A percentile compares a stretch with the other conserved stretches of the same genome.
Evolutionary conservation across 2,113 vertebrate genomes (phyloP).

Genomic region (Apus apus): DNA sequence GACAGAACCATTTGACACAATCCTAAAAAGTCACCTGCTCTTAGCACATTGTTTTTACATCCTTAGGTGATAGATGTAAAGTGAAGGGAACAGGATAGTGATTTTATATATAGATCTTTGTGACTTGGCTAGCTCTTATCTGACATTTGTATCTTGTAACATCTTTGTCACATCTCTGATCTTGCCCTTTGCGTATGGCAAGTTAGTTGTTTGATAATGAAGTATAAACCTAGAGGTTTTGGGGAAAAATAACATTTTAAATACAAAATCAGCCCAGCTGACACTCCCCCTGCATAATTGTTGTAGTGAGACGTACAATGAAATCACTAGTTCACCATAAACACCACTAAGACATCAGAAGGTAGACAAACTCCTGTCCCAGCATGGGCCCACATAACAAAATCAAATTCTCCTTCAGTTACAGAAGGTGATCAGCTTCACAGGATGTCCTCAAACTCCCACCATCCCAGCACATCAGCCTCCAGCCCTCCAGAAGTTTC

Average conservation of each 20-base stretch:
- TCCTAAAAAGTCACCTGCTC: neutral
- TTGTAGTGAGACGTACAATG: neutral
- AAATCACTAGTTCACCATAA: neutral
- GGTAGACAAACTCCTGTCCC: neutral
- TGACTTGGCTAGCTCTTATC: neutral
- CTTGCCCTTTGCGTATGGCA: neutral
- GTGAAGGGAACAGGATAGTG: neutral
- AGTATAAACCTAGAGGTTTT: neutral
- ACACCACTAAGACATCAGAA: neutral
- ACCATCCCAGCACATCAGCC: neutral
- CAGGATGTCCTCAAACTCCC: neutral
- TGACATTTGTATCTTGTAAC: neutral
- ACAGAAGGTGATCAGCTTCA: neutral
- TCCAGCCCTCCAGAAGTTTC: neutral
- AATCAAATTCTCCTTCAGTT: neutral
- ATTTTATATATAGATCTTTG: neutral
- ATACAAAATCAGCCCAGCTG: neutral
- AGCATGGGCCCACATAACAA: neutral
- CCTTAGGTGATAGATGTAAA: neutral
- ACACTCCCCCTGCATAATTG: neutral
- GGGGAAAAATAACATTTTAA: neutral
- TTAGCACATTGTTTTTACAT: neutral
- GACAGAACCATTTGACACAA: neutral
- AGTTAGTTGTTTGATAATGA: neutral
- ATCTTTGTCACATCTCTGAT: neutral